Evolutionary conservation across 1,140 invertebrate species (phyloP), one percentile per base, ranked within the genome.

Genomic region (Diorhabda carinulata): DNA sequence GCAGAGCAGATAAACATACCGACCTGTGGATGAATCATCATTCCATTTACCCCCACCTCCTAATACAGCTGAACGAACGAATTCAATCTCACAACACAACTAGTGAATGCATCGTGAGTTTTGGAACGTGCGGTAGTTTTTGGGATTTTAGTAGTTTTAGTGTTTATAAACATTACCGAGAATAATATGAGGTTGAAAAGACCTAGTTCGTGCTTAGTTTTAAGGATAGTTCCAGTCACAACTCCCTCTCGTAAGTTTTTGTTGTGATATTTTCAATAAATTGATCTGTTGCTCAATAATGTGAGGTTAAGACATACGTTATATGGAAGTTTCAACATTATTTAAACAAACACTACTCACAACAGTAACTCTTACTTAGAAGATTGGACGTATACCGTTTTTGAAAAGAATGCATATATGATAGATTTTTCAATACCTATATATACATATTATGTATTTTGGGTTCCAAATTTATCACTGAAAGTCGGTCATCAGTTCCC

Each of bases 121-220:
- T 41, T 9, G 52, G 58, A 64, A 52, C 45, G 61, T 61, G 41
- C 40, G 5, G 61, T 66, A 65, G 5, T 8, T 10, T 60, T 69
- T 71, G 57, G 47, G 58, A 4, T 56, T 56, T 67, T 6, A 44
- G 56, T 64, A 70, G 62, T 69, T 63, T 43, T 43, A 9, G 45
- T 47, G 45, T 67, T 70, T 70, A 64, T 25, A 43, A 68, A 63
- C 52, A 64, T 67, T 70, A 43, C 40, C 78, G 75, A 80, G 80
- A 78, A 80, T 76, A 84, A 83, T 74, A 89, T 88, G 87, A 86
- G 87, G 82, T 84, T 88, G 77, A 89, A 87, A 81, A 84, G 87
- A 78, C 83, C 86, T 78, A 85, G 86, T 68, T 85, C 87, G 74
- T 88, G 87, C 76, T 83, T 88, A 66, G 84, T 88, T 45, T 79